Percentiles rank a stretch among this genome's conserved stretches.
Conservation (phyloP, 2,888 invertebrate genomes). For the Gibbula magus region DNA sequence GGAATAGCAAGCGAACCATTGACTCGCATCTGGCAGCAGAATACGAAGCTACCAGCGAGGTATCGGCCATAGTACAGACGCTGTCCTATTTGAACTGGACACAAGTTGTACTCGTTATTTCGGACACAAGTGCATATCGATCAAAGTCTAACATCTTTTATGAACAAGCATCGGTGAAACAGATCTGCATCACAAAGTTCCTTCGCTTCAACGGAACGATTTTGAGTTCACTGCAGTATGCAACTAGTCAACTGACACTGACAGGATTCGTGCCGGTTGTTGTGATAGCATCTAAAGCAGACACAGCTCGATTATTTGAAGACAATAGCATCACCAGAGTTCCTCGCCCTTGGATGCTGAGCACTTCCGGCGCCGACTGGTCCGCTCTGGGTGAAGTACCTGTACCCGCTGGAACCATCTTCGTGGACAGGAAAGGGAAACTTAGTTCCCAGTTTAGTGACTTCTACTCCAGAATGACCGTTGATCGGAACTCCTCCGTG, state of each 20-base stretch:
- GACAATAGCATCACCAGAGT: slow-evolving; percentile 2
- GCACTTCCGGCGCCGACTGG: slow-evolving; percentile 34
- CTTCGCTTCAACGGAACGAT: slow-evolving; percentile 21
- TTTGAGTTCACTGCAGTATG: slow-evolving; percentile 4
- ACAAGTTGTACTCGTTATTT: slow-evolving; percentile 50
- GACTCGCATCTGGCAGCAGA: not conserved
- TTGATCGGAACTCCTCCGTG: not conserved
- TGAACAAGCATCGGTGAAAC: slow-evolving; percentile 36
- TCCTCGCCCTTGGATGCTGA: slow-evolving; percentile 34
- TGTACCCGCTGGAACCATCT: slow-evolving; percentile 33
- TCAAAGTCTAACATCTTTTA: slow-evolving; percentile 36
- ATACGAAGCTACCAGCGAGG: not conserved
- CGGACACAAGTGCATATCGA: slow-evolving; percentile 31
- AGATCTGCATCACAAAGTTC: slow-evolving; percentile 46
- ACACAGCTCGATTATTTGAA: slow-evolving; percentile 29
- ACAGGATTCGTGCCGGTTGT: slow-evolving; percentile 29
- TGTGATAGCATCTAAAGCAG: slow-evolving; percentile 29
- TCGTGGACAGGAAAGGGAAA: slow-evolving; percentile 36
- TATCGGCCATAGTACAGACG: slow-evolving; percentile 43
- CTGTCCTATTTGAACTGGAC: slow-evolving; percentile 49
- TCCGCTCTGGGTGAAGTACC: slow-evolving; percentile 23
- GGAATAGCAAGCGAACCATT: slow-evolving; percentile 16
- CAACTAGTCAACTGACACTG: not conserved
- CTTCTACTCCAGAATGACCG: slow-evolving; percentile 15
- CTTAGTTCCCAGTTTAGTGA: slow-evolving; percentile 31